Evolutionary conservation across 2,113 vertebrate species (phyloP).

Genomic region (Microcebus ravelobensis): DNA sequence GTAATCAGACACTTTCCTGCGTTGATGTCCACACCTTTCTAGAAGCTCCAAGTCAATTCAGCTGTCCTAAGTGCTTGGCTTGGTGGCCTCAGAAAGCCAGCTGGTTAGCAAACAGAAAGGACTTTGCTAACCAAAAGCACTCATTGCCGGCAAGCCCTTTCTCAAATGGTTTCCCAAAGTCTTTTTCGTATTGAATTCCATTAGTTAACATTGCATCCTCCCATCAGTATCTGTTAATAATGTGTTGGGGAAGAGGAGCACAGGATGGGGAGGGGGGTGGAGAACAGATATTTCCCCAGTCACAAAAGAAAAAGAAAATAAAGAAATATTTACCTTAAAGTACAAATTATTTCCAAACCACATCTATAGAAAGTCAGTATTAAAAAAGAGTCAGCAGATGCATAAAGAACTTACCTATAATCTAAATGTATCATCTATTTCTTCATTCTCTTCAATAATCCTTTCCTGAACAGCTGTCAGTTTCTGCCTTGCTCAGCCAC

Average conservation of each 20-base stretch:
- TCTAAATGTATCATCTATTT: not conserved
- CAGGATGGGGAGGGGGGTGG: too few species aligned
- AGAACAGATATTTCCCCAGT: not conserved
- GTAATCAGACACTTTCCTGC: not conserved
- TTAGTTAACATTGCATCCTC: not conserved
- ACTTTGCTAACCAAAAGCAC: not conserved
- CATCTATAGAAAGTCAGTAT: slow-evolving; percentile 9
- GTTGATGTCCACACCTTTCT: not conserved
- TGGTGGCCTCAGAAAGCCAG: not conserved
- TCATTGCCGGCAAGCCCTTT: not conserved
- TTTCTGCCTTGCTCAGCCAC: not conserved
- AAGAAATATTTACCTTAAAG: slow-evolving; percentile 18
- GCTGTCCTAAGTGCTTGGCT: not conserved
- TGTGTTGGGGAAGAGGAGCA: not conserved
- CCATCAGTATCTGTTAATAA: not conserved
- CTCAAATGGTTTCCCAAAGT: not conserved
- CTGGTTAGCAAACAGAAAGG: not conserved
- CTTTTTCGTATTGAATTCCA: not conserved
- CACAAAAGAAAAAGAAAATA: slow-evolving; percentile 25
- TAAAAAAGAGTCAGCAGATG: not conserved
- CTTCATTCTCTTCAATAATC: slow-evolving; percentile 1
- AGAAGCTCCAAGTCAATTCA: not conserved
- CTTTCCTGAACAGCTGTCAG: not conserved
- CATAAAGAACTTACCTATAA: not conserved
- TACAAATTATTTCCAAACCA: slow-evolving; percentile 41